phyloP scores from a whole-genome alignment of 2,113 vertebrate genomes.

The Suricata suricatta region DNA sequence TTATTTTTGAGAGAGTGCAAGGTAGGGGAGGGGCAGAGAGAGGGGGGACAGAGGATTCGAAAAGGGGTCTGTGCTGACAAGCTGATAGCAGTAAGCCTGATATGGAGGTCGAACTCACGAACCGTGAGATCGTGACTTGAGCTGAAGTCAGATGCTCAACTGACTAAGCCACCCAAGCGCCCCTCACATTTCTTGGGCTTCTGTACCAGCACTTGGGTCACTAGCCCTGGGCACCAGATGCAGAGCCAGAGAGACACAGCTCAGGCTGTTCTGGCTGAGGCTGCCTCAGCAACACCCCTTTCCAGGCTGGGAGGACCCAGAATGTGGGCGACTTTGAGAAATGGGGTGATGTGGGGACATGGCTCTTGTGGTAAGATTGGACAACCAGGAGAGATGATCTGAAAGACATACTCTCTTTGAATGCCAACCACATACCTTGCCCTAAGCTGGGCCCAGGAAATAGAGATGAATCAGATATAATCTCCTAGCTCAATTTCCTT shows the following conservation, averaged over 20 bases:
- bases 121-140: no score
- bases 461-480: not conserved
- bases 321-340: not conserved
- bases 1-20: no score
- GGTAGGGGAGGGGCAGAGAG: no score
- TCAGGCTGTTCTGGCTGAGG: not conserved
- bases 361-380: not conserved
- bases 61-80: no score
- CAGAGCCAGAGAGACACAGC: not conserved
- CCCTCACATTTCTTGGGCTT: not conserved
- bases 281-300: not conserved
- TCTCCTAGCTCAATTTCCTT: not conserved
- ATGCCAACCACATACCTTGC: not conserved
- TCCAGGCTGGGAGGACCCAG: not conserved
- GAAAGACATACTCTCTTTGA: not conserved
- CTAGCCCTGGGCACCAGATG: not conserved
- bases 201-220: not conserved
- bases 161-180: no score
- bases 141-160: no score
- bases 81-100: no score
- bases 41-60: no score
- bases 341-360: not conserved
- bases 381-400: not conserved
- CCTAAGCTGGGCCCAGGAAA: not conserved
- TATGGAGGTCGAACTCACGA: no score